Evolutionary conservation across 2,888 invertebrate genomes (phyloP), one percentile per base, ranked within the genome.

Genomic region (Nomada goodeniana): DNA sequence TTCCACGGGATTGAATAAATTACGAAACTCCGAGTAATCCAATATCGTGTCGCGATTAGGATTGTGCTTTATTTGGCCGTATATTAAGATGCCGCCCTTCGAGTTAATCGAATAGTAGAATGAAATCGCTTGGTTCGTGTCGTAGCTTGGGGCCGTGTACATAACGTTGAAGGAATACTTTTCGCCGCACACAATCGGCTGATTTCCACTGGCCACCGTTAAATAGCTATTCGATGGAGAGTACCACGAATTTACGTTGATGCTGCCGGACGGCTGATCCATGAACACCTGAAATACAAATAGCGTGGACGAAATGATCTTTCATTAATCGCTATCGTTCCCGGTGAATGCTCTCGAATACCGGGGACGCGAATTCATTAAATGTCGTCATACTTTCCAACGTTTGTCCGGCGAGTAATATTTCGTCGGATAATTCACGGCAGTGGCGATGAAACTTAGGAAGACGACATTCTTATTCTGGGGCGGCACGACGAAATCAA

Each of bases 321-420:
- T 36, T 36, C 36, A 7, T 36, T 47, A 13, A 47, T 13, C 15
- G 15, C 15, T 10, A 47, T 15, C 0, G 23, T 57, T 10, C 20
- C 0, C 55, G 10, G 10, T n/a, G 20, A 26, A 20, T 0, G 3
- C 1, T 20, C 5, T 11, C 7, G 23, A 13, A 57, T 0, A 13
- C 57, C 2, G 0, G 57, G 4, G 11, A 57, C 20, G 4, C 57
- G 9, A 20, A 13, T 53, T n/a, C 4, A 10, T 10, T 9, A 23
- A 52, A 36, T 57, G 50, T 20, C 36, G 15, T 70, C 86, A 73
- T 88, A 93, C 93, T 87, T 92, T 89, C 94, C 93, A 94, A 65
- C 93, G 91, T 80, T 92, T 93, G 59, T 93, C 93, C 2, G 94
- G 93, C 2, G 93, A 92, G 74, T 94, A 93, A 81, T 94, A 94